Percentiles rank a stretch among this genome's conserved stretches.
Evolutionary conservation across 2,113 vertebrate genomes (phyloP).

Genomic region (Cyanistes caeruleus): DNA sequence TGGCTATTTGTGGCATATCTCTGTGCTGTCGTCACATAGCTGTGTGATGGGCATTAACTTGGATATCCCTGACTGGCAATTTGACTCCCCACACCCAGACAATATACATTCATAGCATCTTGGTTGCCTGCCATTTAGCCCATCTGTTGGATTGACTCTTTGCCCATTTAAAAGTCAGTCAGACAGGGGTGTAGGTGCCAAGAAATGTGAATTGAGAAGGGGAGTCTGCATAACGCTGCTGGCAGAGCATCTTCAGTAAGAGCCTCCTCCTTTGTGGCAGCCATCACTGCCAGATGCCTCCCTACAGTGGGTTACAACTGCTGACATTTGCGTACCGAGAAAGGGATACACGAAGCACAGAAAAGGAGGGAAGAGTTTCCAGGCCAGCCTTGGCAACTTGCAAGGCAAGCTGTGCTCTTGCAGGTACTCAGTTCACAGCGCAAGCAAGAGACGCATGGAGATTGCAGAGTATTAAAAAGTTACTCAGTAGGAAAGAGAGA

Average conservation of each 20-base stretch:
- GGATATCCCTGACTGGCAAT: slow-evolving; percentile 44
- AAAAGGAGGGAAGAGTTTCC: slow-evolving; percentile 1
- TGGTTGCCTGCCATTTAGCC: slow-evolving; percentile 53
- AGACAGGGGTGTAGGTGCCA: slow-evolving; percentile 52
- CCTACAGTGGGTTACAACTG: slow-evolving; percentile 38
- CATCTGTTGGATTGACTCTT: slow-evolving; percentile 63
- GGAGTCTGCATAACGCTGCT: slow-evolving; percentile 26
- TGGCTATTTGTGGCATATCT: neutral
- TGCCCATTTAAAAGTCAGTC: slow-evolving; percentile 59
- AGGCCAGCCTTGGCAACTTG: slow-evolving; percentile 34
- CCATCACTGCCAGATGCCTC: slow-evolving; percentile 55
- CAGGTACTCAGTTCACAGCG: neutral
- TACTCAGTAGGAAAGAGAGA: neutral
- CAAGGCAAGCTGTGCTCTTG: slow-evolving; percentile 44
- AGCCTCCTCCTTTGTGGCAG: slow-evolving; percentile 49
- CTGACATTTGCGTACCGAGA: slow-evolving; percentile 40
- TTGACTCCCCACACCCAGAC: slow-evolving; percentile 53
- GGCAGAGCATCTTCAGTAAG: slow-evolving; percentile 32
- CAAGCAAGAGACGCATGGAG: accelerated
- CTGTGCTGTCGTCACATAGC: neutral
- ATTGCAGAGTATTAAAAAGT: neutral
- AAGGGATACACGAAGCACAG: neutral
- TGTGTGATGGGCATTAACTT: slow-evolving; percentile 41
- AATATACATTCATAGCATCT: slow-evolving; percentile 53
- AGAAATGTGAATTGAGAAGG: slow-evolving; percentile 56